Base-by-base conservation (phyloP, 2,888 invertebrate species). In the Erpobdella octoculata region DNA sequence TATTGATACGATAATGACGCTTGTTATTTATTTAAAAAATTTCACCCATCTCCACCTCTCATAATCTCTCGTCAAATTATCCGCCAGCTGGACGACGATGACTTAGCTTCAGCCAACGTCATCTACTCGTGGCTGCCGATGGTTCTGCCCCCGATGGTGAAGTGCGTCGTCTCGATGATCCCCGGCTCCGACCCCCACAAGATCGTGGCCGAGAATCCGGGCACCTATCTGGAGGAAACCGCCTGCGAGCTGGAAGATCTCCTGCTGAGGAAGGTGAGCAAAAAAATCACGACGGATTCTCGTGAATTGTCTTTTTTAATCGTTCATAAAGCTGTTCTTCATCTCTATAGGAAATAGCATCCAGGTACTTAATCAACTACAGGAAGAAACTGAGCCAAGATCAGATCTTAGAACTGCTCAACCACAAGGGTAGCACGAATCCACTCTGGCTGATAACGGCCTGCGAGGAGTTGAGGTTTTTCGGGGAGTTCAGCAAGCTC, bases 391-490 rank as follows among this genome's bases (percentile, higher is more conserved):
- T 83, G 73, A 77, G 79, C 18, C 75, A 70, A 5, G 73, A 75
- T 6, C 82, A 82, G 76, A 73, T 28, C 18, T 28, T 53, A 6
- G 53, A 53, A 28, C 28, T 53, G 21, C n/a, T 53, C 8, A 53
- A 53, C 53, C 53, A 53, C 28, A 25, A 3, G 8, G 53, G 53
- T 5, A 53, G 53, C 28, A 78, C 79, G 46, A 83, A 82, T 75
- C 82, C 82, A 0, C 77, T 83, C 15, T 83, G 83, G 83, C 75
- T 83, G 73, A 78, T 80, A 28, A 78, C 81, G n/a, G 82, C 82
- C 0, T 81, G 82, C 75, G 81, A 71, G 33, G 71, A 71, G 64
- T 35, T 71, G n/a, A 71, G 80, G 67, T 77, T 80, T 25, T 77
- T 79, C 33, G 78, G 79, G 6, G 77, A 78, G 35, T 75, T 74